Base-by-base conservation (phyloP, 2,888 invertebrate genomes). In the Meiosimyza platycephala region DNA sequence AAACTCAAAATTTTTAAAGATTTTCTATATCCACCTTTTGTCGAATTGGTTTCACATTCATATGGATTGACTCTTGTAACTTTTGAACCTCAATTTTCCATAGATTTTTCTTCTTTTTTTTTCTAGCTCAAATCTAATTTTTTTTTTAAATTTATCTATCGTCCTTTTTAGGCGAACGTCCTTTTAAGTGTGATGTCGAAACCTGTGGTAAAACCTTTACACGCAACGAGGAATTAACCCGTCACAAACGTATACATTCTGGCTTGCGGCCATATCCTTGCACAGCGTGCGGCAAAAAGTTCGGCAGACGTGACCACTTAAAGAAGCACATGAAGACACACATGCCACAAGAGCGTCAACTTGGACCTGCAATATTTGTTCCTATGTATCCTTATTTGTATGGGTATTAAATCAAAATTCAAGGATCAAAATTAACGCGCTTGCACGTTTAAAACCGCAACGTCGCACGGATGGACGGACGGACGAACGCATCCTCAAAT, bases 271-370 rank as follows among this genome's bases (percentile, higher is more conserved):
- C 97, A 0, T 97, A 93, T 85, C 92, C 94, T 0, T 98, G 98
- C 84, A 89, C 91, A 0, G 91, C 93, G 18, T 98, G 98, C 82
- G 95, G 95, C 5, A 98, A 98, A 88, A 91, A 94, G 76, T 98
- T 98, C 84, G 97, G 97, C 0, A 90, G 98, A 59, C 93, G 97
- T 80, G 98, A 98, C 85, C 98, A 98, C 85, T 89, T 98, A 73
- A 96, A 96, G 88, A 98, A 98, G 82, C 98, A 98, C 84, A 93
- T 93, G 73, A 92, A 95, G 81, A 97, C 96, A 0, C 97, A 98
- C 82, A 89, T 88, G 79, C 85, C 90, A 16, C 90, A 90, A 74
- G 91, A 91, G 28, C 90, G 90, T 76, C 89, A 90, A 73, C 88
- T 91, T 88, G 89, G 90, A 88, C 90, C 91, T 87, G 89, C 91